Conservation (phyloP, 2,797 vertebrate genomes). For the Peromyscus attwateri region DNA sequence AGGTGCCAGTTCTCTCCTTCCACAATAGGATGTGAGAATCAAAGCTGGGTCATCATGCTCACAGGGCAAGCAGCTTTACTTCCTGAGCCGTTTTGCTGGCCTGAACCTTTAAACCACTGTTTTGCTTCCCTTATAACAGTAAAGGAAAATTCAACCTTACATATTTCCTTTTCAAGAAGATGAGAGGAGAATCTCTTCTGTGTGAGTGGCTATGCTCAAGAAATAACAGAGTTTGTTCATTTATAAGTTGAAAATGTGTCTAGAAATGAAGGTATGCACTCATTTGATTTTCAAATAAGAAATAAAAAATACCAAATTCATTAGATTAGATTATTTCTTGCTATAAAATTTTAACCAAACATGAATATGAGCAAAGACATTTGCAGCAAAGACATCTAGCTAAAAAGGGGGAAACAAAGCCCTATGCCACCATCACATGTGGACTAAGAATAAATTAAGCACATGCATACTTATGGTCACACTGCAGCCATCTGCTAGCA, state of each 20-base stretch:
- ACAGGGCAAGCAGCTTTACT: not conserved
- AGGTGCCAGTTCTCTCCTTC: not conserved
- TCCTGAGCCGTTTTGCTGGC: not conserved
- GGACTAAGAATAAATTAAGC: not conserved
- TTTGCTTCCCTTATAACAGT: conserved; percentile 15
- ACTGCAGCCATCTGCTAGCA: not conserved
- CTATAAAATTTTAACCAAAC: not conserved
- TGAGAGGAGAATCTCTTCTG: not conserved
- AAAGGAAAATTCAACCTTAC: not conserved
- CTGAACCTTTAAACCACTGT: conserved; percentile 60
- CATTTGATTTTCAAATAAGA: conserved; percentile 25
- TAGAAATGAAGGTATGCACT: conserved; percentile 37
- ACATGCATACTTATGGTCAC: not conserved
- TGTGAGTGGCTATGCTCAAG: not conserved
- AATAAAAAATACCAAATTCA: not conserved
- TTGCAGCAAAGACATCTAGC: not conserved
- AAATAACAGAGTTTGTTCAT: not conserved
- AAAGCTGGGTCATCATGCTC: not conserved
- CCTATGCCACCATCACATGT: accelerated
- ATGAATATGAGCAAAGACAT: not conserved
- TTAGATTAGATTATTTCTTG: conserved; percentile 53
- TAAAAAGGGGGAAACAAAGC: not conserved
- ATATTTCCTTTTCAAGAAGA: conserved; percentile 9
- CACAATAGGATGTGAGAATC: not conserved
- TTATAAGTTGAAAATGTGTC: conserved; percentile 13